Conservation (phyloP, 2,797 vertebrate genomes). For the Luscinia luscinia region DNA sequence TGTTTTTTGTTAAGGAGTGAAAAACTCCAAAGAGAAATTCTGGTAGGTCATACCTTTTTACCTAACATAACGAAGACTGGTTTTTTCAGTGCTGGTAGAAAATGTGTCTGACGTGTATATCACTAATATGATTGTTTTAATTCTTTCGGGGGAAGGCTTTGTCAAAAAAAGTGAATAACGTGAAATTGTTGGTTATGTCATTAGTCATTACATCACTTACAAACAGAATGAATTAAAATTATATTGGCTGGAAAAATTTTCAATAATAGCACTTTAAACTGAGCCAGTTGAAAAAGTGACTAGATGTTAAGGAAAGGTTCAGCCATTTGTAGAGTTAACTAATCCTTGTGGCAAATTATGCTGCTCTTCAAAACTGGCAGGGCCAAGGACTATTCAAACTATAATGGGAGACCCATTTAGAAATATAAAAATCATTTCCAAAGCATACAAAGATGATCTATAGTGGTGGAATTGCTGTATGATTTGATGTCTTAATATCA, state of each 20-base stretch:
- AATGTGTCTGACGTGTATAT: neutral
- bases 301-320: neutral
- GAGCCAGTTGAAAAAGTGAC: neutral
- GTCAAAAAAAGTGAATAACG: neutral
- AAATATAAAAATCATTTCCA: neutral
- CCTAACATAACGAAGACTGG: neutral
- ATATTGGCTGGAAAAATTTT: neutral
- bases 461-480: neutral
- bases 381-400: neutral
- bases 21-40: neutral
- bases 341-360: neutral
- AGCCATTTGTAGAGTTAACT: neutral
- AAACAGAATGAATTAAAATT: neutral
- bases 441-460: neutral
- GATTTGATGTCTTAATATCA: neutral
- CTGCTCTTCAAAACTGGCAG: neutral
- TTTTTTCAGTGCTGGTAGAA: neutral
- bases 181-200: neutral
- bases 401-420: neutral
- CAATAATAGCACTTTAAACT: neutral
- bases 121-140: neutral
- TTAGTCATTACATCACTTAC: fast-evolving
- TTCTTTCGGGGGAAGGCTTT: neutral
- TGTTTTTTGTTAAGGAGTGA: neutral
- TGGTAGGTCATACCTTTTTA: neutral